phyloP scores from a whole-genome alignment of 1,140 invertebrate genomes.

The Ephestia elutella region DNA sequence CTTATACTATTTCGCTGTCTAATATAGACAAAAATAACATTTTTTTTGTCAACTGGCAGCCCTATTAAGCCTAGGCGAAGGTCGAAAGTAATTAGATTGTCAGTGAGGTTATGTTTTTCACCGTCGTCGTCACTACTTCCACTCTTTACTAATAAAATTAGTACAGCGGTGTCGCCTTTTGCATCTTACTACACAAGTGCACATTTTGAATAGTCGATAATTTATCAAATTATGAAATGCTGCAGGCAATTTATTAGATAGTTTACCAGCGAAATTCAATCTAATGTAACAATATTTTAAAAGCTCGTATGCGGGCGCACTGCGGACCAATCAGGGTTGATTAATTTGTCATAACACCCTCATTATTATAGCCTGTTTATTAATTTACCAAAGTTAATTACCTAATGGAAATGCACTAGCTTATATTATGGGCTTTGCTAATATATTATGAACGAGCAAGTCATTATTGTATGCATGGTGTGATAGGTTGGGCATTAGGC shows the following conservation, averaged over 20 bases:
- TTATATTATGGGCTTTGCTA: slow-evolving; percentile 14
- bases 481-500: neutral
- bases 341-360: slow-evolving; percentile 65
- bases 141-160: neutral
- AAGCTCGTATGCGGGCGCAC: slow-evolving; percentile 23
- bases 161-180: neutral
- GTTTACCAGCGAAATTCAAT: neutral
- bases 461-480: neutral
- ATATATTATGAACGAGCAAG: slow-evolving; percentile 3
- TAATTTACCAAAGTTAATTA: slow-evolving; percentile 65
- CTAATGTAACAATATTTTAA: slow-evolving; percentile 10
- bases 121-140: slow-evolving; percentile 3
- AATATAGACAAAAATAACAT: neutral
- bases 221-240: neutral
- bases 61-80: neutral
- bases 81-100: neutral
- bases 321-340: slow-evolving; percentile 48
- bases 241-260: neutral
- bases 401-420: slow-evolving; percentile 39
- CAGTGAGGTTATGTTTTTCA: neutral
- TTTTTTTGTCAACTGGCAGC: neutral
- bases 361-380: slow-evolving; percentile 63
- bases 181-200: neutral
- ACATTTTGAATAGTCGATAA: neutral
- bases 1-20: too few relatives aligned